Evolutionary conservation across 2,113 vertebrate genomes (phyloP).

Genomic region (Chiloscyllium plagiosum): DNA sequence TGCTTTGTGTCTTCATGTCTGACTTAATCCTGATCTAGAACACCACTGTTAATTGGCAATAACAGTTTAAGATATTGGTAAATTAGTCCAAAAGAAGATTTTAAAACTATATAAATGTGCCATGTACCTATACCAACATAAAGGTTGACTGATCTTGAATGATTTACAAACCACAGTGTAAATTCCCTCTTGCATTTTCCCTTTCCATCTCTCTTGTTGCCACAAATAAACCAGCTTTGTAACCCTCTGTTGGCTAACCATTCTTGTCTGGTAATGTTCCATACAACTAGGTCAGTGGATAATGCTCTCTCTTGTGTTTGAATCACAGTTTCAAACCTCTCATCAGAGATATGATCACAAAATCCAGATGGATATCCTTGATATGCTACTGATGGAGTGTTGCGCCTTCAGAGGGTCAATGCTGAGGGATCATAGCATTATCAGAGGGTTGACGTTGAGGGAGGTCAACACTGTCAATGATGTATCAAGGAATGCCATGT

Average conservation of each 20-base stretch:
- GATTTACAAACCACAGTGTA: neutral
- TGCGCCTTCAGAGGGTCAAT: too few relatives aligned
- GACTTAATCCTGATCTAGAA: neutral
- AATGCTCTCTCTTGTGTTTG: neutral
- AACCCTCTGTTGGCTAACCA: too few relatives aligned
- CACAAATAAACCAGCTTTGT: neutral
- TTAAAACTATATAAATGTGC: neutral
- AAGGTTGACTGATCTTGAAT: neutral
- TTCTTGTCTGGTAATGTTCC: neutral
- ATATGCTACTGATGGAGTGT: too few relatives aligned
- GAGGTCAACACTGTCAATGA: too few relatives aligned
- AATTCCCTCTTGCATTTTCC: neutral
- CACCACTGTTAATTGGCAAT: too few relatives aligned
- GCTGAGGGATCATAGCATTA: too few relatives aligned
- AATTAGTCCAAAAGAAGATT: neutral
- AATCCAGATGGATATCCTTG: too few relatives aligned
- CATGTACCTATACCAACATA: neutral
- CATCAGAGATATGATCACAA: neutral
- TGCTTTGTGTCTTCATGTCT: neutral
- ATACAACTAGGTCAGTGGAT: neutral
- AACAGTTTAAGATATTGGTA: neutral
- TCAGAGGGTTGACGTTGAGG: neutral
- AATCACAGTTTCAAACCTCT: neutral
- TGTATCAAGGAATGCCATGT: neutral
- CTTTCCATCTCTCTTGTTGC: neutral